These are phyloP conservation scores for Augochlora pura DNA, from an alignment of 1,140 invertebrate genomes.

Conservation along the genomic window DNA sequence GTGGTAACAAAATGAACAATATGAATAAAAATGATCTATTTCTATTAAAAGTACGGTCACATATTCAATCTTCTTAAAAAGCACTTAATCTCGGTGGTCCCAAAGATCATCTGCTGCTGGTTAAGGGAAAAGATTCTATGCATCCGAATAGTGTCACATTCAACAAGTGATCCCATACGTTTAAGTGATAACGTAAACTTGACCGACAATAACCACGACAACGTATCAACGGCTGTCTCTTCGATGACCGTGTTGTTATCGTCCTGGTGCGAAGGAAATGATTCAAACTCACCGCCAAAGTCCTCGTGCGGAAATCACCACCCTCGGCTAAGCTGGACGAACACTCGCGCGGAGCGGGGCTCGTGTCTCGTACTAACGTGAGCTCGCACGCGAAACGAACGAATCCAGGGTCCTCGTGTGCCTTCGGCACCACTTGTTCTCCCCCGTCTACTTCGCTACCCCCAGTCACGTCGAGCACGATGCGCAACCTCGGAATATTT, in stretches of 20 bases:
- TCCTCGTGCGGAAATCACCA: not conserved
- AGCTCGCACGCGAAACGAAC: slow-evolving; percentile 44
- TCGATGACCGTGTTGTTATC: not conserved
- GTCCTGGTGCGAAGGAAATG: not conserved
- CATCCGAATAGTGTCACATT: too few species aligned
- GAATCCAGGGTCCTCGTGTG: slow-evolving; percentile 51
- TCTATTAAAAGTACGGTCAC: too few species aligned
- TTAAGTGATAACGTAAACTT: too few species aligned
- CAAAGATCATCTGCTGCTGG: too few species aligned
- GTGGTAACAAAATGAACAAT: too few species aligned
- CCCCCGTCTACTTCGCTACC: slow-evolving; percentile 29
- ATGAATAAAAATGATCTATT: too few species aligned
- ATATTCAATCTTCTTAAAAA: too few species aligned
- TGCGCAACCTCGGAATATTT: slow-evolving; percentile 73
- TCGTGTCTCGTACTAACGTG: slow-evolving; percentile 44
- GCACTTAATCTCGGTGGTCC: too few species aligned
- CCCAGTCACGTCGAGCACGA: slow-evolving; percentile 49
- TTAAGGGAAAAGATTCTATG: too few species aligned
- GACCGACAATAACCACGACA: too few species aligned
- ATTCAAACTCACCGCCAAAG: slow-evolving; percentile 33
- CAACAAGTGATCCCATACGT: too few species aligned
- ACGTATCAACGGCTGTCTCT: too few species aligned
- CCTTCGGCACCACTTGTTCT: slow-evolving; percentile 65
- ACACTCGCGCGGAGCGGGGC: slow-evolving; percentile 54
- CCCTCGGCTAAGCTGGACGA: not conserved